Conservation (phyloP, 1,140 invertebrate genomes). For the Catajapyx aquilonaris region DNA sequence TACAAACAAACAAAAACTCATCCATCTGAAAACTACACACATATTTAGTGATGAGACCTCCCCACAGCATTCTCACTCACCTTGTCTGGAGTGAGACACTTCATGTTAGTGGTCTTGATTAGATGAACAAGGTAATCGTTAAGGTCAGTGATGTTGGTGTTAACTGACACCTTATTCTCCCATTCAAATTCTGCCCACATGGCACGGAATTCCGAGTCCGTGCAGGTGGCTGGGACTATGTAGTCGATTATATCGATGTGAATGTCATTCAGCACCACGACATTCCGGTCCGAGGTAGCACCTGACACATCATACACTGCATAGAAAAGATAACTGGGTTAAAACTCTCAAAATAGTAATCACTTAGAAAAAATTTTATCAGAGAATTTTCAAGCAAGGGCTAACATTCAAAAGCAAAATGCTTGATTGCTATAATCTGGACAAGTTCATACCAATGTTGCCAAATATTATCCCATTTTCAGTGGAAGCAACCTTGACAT, state of each 20-base stretch:
- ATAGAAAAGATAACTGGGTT: constrained; percentile 12
- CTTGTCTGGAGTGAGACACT: constrained; percentile 90
- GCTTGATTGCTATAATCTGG: neutral
- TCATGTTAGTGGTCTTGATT: constrained; percentile 93
- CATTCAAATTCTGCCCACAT: constrained; percentile 99
- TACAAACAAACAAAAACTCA: too few relatives aligned
- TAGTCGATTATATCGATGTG: constrained; percentile 99
- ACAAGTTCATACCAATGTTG: constrained; percentile 58
- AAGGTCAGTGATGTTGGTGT: constrained; percentile 81
- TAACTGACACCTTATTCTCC: constrained; percentile 98
- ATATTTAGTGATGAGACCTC: too few relatives aligned
- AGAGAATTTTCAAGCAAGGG: neutral
- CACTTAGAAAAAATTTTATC: neutral
- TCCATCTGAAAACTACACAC: too few relatives aligned
- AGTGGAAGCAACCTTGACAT: constrained; percentile 85
- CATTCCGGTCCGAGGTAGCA: constrained; percentile 81
- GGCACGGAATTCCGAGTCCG: constrained; percentile 83
- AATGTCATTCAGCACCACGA: constrained; percentile 96
- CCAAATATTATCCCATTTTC: constrained; percentile 99
- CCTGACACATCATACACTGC: constrained; percentile 86
- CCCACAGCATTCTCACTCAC: constrained; percentile 16
- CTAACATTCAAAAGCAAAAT: constrained; percentile 4
- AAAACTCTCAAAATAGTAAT: too few relatives aligned
- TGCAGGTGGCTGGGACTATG: constrained; percentile 90
- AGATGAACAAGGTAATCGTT: constrained; percentile 84